These are phyloP conservation scores for Babyrousa celebensis DNA, from an alignment of 2,797 vertebrate genomes.

Conservation along the genomic window DNA sequence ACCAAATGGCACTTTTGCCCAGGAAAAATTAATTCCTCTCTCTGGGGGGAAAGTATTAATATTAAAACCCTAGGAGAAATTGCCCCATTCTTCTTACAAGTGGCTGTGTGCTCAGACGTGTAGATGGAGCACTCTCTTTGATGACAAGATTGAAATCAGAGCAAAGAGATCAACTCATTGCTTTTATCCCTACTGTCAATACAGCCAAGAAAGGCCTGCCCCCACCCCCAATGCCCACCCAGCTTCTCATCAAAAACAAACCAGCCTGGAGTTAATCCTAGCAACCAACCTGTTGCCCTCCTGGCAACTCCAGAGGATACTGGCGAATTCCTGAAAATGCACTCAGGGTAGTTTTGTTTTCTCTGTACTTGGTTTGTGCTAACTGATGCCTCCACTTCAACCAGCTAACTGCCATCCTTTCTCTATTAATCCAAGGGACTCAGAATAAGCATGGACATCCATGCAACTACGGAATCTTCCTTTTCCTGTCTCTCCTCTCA, in stretches of 20 bases:
- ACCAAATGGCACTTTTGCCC: constrained; percentile 55
- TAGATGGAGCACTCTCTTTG: constrained; percentile 6
- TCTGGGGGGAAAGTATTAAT: constrained; percentile 45
- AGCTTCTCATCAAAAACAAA: background rate
- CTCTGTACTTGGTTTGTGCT: background rate
- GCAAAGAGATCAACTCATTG: background rate
- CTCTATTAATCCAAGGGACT: background rate
- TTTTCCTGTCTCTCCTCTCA: background rate
- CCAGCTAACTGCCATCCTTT: background rate
- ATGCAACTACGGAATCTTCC: background rate
- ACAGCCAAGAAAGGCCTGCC: background rate
- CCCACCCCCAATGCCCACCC: too few species aligned
- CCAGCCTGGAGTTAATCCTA: background rate
- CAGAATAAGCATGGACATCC: background rate
- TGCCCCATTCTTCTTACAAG: background rate
- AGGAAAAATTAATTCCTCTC: constrained; percentile 68
- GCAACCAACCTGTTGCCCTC: background rate
- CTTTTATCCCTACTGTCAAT: background rate
- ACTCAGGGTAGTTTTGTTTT: background rate
- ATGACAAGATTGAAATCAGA: background rate
- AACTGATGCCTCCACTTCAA: background rate
- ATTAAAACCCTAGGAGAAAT: constrained; percentile 46
- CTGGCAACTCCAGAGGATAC: background rate
- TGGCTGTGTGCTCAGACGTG: background rate
- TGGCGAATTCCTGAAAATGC: background rate